These are phyloP conservation scores for Pollachius pollachius DNA, from an alignment of 2,113 vertebrate genomes.

Conservation along the genomic window DNA sequence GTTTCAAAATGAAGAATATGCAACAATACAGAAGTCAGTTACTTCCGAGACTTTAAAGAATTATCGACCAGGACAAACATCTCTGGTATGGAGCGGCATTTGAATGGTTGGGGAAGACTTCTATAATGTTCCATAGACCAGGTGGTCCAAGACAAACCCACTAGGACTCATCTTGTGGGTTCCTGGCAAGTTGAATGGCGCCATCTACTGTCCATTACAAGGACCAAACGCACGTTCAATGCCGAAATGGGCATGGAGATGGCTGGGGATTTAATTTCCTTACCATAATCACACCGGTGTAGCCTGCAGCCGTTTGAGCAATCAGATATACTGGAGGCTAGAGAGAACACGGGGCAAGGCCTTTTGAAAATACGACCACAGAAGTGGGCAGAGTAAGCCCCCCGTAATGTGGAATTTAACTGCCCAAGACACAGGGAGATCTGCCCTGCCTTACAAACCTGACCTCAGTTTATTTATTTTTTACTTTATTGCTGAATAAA, in stretches of 20 bases:
- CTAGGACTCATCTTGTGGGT: constrained; percentile 1
- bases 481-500: constrained; percentile 58
- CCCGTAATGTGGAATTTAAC: constrained; percentile 67
- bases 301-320: constrained; percentile 38
- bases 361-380: constrained; percentile 59
- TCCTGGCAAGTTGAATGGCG: constrained; percentile 67
- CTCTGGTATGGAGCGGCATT: background rate
- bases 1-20: no score
- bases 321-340: constrained; percentile 35
- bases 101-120: constrained; percentile 34
- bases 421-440: constrained; percentile 59
- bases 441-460: constrained; percentile 54
- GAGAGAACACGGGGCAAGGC: constrained; percentile 25
- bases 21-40: no score
- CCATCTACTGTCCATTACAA: constrained; percentile 65
- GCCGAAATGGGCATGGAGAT: background rate
- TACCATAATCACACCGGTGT: constrained; percentile 29
- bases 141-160: constrained; percentile 24
- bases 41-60: no score
- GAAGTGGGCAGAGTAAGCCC: constrained; percentile 52
- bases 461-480: constrained; percentile 62
- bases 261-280: constrained; percentile 11
- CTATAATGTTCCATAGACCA: constrained; percentile 32
- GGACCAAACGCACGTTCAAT: constrained; percentile 22
- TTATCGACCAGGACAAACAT: no score